Conservation (phyloP, 2,797 vertebrate genomes). For the Eulemur coronatus region DNA sequence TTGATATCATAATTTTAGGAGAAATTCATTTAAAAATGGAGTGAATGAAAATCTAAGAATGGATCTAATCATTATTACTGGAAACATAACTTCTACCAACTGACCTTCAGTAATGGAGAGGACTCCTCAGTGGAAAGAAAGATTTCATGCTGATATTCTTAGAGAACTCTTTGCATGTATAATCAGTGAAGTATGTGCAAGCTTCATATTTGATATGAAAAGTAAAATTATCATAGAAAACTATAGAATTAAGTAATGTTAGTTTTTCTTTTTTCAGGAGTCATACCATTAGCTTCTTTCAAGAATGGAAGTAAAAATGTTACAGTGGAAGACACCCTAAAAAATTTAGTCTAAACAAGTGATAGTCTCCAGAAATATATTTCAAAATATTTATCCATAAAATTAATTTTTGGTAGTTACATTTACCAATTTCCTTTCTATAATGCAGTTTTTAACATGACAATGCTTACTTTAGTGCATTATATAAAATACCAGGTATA, state of each 20-base stretch:
- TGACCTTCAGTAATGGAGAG: neutral
- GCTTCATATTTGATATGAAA: neutral
- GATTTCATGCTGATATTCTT: neutral
- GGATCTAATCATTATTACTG: neutral
- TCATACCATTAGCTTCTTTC: neutral
- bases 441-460: neutral
- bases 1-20: neutral
- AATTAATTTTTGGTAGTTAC: neutral
- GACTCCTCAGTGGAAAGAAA: neutral
- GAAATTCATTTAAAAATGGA: slow-evolving; percentile 5
- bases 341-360: neutral
- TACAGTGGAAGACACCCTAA: neutral
- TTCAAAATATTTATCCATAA: neutral
- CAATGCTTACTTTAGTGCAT: neutral
- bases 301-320: neutral
- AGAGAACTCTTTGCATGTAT: neutral
- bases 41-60: slow-evolving; percentile 40
- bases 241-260: neutral
- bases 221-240: neutral
- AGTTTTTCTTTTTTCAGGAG: neutral
- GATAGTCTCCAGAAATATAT: neutral
- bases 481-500: neutral
- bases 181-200: neutral
- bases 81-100: neutral
- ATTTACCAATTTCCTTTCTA: neutral